phyloP scores from a whole-genome alignment of 2,113 vertebrate species.

The Micronycteris hirsuta region DNA sequence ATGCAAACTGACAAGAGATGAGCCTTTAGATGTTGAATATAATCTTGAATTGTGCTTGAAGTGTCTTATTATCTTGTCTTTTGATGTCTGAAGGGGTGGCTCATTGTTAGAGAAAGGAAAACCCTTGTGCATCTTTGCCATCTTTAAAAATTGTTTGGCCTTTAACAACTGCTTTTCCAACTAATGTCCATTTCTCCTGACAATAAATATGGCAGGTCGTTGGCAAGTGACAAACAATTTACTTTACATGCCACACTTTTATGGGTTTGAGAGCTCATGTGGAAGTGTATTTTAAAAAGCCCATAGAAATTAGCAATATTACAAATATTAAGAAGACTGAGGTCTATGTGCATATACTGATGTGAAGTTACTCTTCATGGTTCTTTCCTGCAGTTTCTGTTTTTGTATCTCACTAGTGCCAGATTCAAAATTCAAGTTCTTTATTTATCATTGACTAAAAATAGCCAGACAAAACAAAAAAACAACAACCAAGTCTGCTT shows the following conservation, averaged over 20 bases:
- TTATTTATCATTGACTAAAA: slow-evolving; percentile 79
- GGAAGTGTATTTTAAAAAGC: slow-evolving; percentile 91
- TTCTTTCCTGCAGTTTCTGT: slow-evolving; percentile 58
- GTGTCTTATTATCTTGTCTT: slow-evolving; percentile 99
- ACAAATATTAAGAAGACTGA: slow-evolving; percentile 83
- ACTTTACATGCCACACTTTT: slow-evolving; percentile 91
- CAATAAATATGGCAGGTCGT: slow-evolving; percentile 95
- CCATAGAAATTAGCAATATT: slow-evolving; percentile 88
- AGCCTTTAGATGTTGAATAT: slow-evolving; percentile 99
- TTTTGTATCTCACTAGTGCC: slow-evolving; percentile 65
- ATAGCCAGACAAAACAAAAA: slow-evolving; percentile 75
- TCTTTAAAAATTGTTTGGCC: slow-evolving; percentile 95
- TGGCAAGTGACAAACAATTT: slow-evolving; percentile 92
- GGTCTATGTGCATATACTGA: neutral
- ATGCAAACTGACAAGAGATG: slow-evolving; percentile 99
- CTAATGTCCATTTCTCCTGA: slow-evolving; percentile 98
- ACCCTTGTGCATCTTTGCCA: slow-evolving; percentile 92
- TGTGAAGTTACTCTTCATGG: slow-evolving; percentile 60
- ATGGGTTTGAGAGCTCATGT: slow-evolving; percentile 93
- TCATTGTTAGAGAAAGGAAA: slow-evolving; percentile 96
- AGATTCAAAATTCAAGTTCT: slow-evolving; percentile 70
- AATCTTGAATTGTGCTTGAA: slow-evolving; percentile 99
- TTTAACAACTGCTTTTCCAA: slow-evolving; percentile 98
- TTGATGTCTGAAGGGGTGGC: slow-evolving; percentile 99
- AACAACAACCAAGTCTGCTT: slow-evolving; percentile 66